phyloP scores from a whole-genome alignment of 2,797 vertebrate genomes.

The Bufotes viridis region DNA sequence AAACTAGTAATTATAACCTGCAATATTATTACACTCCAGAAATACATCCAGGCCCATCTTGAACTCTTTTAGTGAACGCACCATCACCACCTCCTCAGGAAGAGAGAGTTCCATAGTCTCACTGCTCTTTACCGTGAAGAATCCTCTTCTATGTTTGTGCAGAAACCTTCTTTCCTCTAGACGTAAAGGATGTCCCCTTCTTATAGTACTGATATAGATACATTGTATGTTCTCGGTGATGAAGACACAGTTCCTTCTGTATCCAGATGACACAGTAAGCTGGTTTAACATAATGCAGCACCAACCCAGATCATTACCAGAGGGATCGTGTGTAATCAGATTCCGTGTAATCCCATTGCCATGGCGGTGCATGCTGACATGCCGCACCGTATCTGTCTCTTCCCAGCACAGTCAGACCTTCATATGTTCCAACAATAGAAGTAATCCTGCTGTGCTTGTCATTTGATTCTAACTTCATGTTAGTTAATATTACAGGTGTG shows the following conservation, averaged over 20 bases:
- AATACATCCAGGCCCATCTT: too few species aligned
- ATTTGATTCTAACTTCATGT: constrained; percentile 5
- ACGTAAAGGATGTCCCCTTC: too few species aligned
- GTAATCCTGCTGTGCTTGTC: constrained; percentile 9
- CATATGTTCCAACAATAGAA: constrained; percentile 4
- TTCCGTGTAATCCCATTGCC: constrained; percentile 27
- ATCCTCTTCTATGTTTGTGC: too few species aligned
- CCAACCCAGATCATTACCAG: constrained; percentile 39
- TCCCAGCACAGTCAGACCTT: not conserved
- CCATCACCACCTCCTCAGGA: too few species aligned
- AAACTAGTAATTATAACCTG: too few species aligned
- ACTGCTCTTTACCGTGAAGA: too few species aligned
- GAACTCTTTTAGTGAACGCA: too few species aligned
- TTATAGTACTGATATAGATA: too few species aligned
- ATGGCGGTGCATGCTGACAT: not conserved
- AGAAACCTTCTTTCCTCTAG: too few species aligned
- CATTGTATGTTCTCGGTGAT: not conserved
- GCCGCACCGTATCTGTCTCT: constrained; percentile 1
- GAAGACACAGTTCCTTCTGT: not conserved
- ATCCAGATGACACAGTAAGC: constrained; percentile 20
- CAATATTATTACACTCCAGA: too few species aligned
- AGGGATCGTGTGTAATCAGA: constrained; percentile 43
- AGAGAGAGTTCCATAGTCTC: too few species aligned
- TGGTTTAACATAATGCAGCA: constrained; percentile 28
- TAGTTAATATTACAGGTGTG: not conserved